Evolutionary conservation across 2,113 vertebrate species (phyloP), one percentile per base, ranked within the genome.

Genomic region (Caloenas nicobarica): DNA sequence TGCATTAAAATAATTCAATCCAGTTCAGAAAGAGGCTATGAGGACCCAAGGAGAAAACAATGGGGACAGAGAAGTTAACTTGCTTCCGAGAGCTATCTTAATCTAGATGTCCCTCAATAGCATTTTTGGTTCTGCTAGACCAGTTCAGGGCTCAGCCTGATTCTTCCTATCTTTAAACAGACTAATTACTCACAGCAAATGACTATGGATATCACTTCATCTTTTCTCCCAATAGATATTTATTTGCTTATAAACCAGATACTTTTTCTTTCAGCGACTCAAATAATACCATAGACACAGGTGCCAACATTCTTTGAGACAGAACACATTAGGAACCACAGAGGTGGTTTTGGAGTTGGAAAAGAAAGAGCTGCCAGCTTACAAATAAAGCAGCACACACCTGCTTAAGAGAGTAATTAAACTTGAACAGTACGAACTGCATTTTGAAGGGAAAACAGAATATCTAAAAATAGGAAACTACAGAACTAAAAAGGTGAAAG

Each of bases 1-100:
- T 96, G 61, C 86, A 92, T 81, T 5, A 71, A 83, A 93, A 86
- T 81, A 74, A 34, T 65, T 92, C n/a, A 76, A 29, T 76, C 77
- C 62, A 57, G 21, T 78, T 89, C 57, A 87, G 38, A 84, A 79
- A 81, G 12, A 87, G 26, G 34, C 48, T 65, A 62, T 53, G 65
- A 93, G 22, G 46, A 83, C 46, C 16, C 26, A 71, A 68, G n/a
- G 13, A 72, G 51, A 86, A 92, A 87, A 84, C 14, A 22, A n/a
- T 2, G 16, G 36, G 28, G 23, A 78, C 24, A 50, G 42, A 81
- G 53, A 90, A 81, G 44, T 58, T 44, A 70, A 24, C 14, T 83
- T 62, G 42, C 25, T 91, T 40, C 61, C 44, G 33, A 71, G 25
- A 87, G 22, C 48, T 42, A 48, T 22, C 42, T 93, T 85, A 77